These are phyloP conservation scores for Saccopteryx bilineata DNA, from an alignment of 2,113 vertebrate genomes.

Conservation along the genomic window DNA sequence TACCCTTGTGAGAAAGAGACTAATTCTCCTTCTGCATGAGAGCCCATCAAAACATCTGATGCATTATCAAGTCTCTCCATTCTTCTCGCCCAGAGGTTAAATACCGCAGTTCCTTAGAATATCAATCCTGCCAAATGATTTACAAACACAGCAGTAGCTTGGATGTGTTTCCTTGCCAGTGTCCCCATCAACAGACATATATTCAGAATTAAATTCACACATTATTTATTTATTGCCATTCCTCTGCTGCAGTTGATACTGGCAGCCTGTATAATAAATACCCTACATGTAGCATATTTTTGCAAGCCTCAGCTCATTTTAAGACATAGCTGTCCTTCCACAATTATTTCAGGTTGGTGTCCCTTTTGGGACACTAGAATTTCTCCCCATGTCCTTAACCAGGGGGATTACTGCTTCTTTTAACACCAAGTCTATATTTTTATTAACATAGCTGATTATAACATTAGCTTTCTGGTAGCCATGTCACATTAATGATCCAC, in stretches of 20 bases:
- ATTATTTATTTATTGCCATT: background rate
- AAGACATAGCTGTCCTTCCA: background rate
- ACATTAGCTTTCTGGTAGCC: background rate
- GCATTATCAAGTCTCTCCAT: too few relatives aligned
- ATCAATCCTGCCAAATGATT: background rate
- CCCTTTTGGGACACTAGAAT: background rate
- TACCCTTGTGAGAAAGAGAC: background rate
- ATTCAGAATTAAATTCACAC: constrained; percentile 8
- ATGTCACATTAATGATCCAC: background rate
- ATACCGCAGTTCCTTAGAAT: background rate
- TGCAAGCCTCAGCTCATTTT: background rate
- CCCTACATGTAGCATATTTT: background rate
- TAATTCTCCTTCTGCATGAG: background rate
- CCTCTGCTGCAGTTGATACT: background rate
- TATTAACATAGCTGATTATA: background rate
- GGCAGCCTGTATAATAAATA: background rate
- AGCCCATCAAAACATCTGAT: background rate
- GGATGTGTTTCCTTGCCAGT: background rate
- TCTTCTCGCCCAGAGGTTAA: background rate
- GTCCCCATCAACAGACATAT: background rate
- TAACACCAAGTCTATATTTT: background rate
- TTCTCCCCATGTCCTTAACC: background rate
- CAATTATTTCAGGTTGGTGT: background rate
- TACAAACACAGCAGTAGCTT: background rate
- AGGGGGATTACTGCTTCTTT: background rate